A percentile compares a stretch with the other conserved stretches of the same genome.
Evolutionary conservation across 1,140 invertebrate genomes (phyloP).

Genomic region (Microplitis demolitor): DNA sequence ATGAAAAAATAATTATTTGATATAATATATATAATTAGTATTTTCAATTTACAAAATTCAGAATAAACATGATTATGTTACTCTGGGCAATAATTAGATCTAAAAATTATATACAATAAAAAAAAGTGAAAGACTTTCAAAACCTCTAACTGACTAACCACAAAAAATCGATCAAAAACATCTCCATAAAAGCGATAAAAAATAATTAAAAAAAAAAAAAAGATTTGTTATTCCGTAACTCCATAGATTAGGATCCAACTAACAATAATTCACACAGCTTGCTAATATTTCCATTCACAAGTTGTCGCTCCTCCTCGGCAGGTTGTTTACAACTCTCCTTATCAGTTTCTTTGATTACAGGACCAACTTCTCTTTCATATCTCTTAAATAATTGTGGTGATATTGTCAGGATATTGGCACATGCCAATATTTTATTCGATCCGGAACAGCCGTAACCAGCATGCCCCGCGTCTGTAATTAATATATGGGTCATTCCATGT

Average conservation of each 20-base stretch:
- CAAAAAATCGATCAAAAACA: neutral
- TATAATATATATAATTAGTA: too few relatives aligned
- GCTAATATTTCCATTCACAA: constrained; percentile 12
- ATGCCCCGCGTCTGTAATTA: neutral
- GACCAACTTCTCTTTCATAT: constrained; percentile 22
- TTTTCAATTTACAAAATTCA: too few relatives aligned
- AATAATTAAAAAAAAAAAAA: neutral
- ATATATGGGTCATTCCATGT: too few relatives aligned
- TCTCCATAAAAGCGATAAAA: neutral
- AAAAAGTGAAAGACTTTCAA: too few relatives aligned
- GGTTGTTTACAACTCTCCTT: constrained; percentile 18
- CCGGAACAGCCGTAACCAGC: neutral
- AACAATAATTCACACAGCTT: constrained; percentile 18
- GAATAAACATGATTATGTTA: too few relatives aligned
- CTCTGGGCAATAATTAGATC: too few relatives aligned
- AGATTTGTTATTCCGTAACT: neutral
- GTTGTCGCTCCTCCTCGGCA: constrained; percentile 13
- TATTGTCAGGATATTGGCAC: neutral
- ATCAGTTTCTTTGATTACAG: constrained; percentile 14
- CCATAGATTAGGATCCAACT: neutral
- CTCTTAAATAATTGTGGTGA: neutral
- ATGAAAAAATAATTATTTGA: too few relatives aligned
- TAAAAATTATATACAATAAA: too few relatives aligned
- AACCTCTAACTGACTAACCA: too few relatives aligned
- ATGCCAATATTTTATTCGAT: constrained; percentile 8